Base-by-base conservation (phyloP, 2,888 invertebrate genomes). In the Leptinotarsa rubiginosa region DNA sequence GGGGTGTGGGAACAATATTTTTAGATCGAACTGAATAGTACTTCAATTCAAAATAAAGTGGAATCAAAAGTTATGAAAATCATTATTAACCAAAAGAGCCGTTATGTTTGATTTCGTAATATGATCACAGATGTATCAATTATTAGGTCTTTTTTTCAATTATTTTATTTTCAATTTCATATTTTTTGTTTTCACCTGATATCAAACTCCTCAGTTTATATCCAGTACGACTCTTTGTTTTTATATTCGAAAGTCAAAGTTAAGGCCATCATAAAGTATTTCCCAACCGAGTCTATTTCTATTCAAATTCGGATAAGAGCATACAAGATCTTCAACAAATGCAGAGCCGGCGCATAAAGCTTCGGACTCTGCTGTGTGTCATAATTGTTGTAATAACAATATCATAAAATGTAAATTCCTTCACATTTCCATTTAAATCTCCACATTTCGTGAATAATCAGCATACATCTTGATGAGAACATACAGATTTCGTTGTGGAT, bases 321-420 rank as follows among this genome's bases (percentile, higher is more conserved):
- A 47, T 69, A 47, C 69, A 56, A 20, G 47, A 47, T 56, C 49
- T 69, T 59, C 59, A 69, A 69, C 59, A 69, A 47, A 41, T 69
- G 56, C 20, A 25, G 22, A 31, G 59, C 47, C 54, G 56, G 20
- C n/a, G 16, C 47, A 22, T 52, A 56, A 59, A 47, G 69, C 20
- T 54, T 69, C 13, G 31, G 69, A 56, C 47, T 56, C 41, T 41
- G 31, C 47, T 10, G 56, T 59, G 69, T 69, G 69, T 69, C 69
- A 56, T 80, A 79, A 80, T 79, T 74, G 76, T 75, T 69, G 75
- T 78, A 77, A 80, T 80, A 80, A 80, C 77, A 71, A 75, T 77
- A 75, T 78, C 75, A 80, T 80, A 79, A 79, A 78, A 78, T 78
- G 77, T 77, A 80, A 80, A 78, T 75, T 73, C 67, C 66, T 72